These are phyloP conservation scores for Pandion haliaetus DNA, from an alignment of 2,113 vertebrate species.

Conservation along the genomic window DNA sequence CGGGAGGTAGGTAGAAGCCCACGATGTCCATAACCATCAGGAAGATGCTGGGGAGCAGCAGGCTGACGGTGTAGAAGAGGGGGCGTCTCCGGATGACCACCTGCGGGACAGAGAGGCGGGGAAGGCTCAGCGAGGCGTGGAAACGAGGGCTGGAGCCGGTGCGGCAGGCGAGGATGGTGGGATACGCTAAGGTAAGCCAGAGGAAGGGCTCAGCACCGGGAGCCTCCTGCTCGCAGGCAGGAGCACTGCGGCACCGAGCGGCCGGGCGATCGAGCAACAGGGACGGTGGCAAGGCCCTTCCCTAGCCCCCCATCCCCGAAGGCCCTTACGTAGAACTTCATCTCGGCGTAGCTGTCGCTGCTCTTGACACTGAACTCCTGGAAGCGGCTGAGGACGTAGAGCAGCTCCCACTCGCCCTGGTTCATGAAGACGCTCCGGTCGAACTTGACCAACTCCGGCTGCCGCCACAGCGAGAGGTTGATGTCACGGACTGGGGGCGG, in stretches of 20 bases:
- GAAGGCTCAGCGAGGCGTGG: neutral
- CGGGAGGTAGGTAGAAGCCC: conserved; percentile 95
- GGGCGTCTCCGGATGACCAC: conserved; percentile 94
- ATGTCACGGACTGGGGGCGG: conserved; percentile 85
- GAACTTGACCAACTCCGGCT: conserved; percentile 84
- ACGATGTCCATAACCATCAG: conserved; percentile 96
- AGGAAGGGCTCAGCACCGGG: neutral
- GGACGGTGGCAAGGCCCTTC: neutral
- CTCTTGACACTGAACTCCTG: conserved; percentile 87
- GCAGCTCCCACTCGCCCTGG: conserved; percentile 96
- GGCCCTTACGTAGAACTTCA: conserved; percentile 92
- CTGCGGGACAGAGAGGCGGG: conserved; percentile 55
- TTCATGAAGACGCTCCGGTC: conserved; percentile 95
- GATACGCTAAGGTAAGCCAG: neutral
- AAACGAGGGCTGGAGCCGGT: neutral
- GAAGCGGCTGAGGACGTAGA: conserved; percentile 86
- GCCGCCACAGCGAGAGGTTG: conserved; percentile 92
- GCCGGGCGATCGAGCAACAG: too few relatives aligned
- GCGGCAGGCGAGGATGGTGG: rapidly evolving
- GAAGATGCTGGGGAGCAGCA: conserved; percentile 95
- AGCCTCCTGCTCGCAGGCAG: neutral
- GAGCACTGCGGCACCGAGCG: neutral
- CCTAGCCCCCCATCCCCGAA: neutral
- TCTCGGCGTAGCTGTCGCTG: conserved; percentile 85
- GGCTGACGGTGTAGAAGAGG: conserved; percentile 91